A percentile compares a stretch with the other conserved stretches of the same genome.
phyloP scores from a whole-genome alignment of 2,797 vertebrate species.

The Myripristis murdjan region DNA sequence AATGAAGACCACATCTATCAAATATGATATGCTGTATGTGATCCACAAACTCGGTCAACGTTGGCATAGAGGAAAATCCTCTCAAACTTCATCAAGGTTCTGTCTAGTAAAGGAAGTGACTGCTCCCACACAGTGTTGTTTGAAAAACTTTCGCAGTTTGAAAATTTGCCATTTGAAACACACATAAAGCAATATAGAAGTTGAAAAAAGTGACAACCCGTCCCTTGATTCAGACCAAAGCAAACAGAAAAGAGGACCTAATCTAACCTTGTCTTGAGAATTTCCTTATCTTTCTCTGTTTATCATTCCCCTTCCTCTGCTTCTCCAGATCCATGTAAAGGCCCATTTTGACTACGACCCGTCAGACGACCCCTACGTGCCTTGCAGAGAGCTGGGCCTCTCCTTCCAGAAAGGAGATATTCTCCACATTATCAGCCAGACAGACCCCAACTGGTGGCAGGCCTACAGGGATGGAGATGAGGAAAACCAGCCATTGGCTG shows the following conservation, averaged over 20 bases:
- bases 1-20: too few species aligned
- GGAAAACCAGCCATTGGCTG: slow-evolving; percentile 96
- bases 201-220: too few species aligned
- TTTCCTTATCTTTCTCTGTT: background rate
- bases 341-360: slow-evolving; percentile 98
- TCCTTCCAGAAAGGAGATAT: slow-evolving; percentile 99
- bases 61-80: too few species aligned
- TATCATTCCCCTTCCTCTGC: background rate
- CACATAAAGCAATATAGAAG: too few species aligned
- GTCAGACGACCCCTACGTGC: slow-evolving; percentile 96
- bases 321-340: slow-evolving; percentile 93
- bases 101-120: too few species aligned
- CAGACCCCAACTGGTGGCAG: slow-evolving; percentile 99
- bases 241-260: background rate
- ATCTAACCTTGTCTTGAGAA: background rate
- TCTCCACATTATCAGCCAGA: slow-evolving; percentile 97
- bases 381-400: slow-evolving; percentile 95
- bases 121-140: too few species aligned
- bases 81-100: too few species aligned
- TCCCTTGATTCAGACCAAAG: too few species aligned
- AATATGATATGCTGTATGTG: too few species aligned
- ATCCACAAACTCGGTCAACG: too few species aligned
- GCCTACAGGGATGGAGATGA: slow-evolving; percentile 98
- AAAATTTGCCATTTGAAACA: too few species aligned
- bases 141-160: too few species aligned